Percentiles rank a stretch among this genome's conserved stretches.
phyloP scores from a whole-genome alignment of 2,113 vertebrate genomes.

The Pelecanus crispus region DNA sequence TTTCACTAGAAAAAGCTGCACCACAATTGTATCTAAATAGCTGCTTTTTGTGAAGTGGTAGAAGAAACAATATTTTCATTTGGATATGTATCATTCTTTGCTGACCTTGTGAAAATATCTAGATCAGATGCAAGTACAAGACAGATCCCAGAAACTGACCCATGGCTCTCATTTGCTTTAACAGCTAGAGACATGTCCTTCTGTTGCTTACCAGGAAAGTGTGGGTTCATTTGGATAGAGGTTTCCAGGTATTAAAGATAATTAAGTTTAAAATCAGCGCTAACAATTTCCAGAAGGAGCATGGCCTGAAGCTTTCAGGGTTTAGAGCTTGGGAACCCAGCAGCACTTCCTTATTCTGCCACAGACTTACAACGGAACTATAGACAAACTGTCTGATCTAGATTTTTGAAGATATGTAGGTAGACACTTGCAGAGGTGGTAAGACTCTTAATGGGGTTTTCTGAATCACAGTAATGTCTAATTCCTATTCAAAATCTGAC shows the following conservation, averaged over 20 bases:
- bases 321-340: neutral
- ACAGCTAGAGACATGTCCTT: neutral
- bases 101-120: neutral
- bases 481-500: conserved; percentile 28
- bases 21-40: rapidly evolving
- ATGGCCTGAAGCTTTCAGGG: neutral
- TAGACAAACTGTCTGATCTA: neutral
- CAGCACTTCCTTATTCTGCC: neutral
- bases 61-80: neutral
- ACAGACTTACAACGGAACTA: rapidly evolving
- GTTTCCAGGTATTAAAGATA: neutral
- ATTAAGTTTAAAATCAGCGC: neutral
- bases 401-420: neutral
- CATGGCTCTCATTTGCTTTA: neutral
- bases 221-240: neutral
- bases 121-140: neutral
- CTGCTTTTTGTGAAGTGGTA: neutral
- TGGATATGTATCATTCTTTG: neutral
- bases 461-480: conserved; percentile 24
- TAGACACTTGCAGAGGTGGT: neutral
- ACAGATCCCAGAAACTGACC: neutral
- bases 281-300: neutral
- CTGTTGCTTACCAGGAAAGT: neutral
- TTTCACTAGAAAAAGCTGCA: neutral
- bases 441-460: conserved; percentile 42